Evolutionary conservation across 2,797 vertebrate species (phyloP).

Genomic region (Notamacropus eugenii): DNA sequence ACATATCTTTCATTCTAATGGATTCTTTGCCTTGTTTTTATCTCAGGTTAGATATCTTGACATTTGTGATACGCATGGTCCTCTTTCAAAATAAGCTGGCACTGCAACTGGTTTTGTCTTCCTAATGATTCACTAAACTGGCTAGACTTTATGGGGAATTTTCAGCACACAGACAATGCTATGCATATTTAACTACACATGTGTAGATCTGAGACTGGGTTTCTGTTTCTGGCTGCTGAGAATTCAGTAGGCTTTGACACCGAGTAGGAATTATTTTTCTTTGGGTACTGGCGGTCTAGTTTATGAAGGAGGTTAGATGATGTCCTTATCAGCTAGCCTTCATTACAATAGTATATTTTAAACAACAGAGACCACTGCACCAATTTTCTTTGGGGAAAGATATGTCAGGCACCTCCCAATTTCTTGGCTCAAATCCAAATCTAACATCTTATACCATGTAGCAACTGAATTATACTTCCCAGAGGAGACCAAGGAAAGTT

Average conservation of each 20-base stretch:
- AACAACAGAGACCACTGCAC: not conserved
- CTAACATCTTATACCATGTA: not conserved
- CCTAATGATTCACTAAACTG: not conserved
- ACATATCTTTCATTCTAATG: not conserved
- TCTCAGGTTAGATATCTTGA: not conserved
- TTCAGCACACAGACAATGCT: not conserved
- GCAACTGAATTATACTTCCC: not conserved
- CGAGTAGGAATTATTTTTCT: not conserved
- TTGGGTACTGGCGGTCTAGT: not conserved
- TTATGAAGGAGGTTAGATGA: not conserved
- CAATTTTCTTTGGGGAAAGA: not conserved
- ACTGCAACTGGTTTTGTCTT: not conserved
- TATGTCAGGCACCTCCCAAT: not conserved
- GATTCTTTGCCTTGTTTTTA: not conserved
- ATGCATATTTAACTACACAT: not conserved
- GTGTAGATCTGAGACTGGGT: not conserved
- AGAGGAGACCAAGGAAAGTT: slow-evolving; percentile 13
- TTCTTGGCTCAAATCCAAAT: not conserved
- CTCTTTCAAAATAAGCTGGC: not conserved
- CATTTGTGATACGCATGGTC: not conserved
- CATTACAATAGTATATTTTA: not conserved
- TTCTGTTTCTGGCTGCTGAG: not conserved
- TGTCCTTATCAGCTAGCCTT: not conserved
- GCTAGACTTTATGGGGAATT: not conserved
- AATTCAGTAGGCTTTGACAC: not conserved